These are phyloP conservation scores for Harpegnathos saltator DNA, from an alignment of 1,140 invertebrate species.

Conservation along the genomic window DNA sequence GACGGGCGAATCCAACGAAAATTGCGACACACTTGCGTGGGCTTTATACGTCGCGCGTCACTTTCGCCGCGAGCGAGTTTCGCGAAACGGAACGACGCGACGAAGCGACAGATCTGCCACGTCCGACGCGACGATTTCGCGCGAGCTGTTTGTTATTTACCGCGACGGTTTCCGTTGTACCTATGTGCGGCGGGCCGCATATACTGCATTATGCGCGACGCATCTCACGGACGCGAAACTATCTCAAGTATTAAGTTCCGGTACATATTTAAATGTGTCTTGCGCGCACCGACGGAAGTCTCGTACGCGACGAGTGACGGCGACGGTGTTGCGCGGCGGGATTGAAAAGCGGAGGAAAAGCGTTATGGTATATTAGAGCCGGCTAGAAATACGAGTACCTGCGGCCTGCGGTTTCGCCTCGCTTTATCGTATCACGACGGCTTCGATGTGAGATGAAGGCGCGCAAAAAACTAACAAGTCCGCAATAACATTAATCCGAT, in stretches of 20 bases:
- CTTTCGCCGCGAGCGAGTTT: not conserved
- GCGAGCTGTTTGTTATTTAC: conserved; percentile 17
- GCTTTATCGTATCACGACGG: not conserved
- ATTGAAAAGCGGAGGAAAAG: conserved; percentile 17
- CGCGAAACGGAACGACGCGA: not conserved
- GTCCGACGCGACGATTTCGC: conserved; percentile 15
- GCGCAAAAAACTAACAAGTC: not conserved
- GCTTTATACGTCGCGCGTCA: not conserved
- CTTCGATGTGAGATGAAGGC: not conserved
- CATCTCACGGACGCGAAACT: conserved; percentile 10
- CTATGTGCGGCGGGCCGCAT: not conserved
- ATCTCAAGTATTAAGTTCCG: conserved; percentile 19
- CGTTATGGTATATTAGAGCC: not conserved
- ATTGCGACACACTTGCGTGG: too few species aligned
- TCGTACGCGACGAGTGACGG: conserved; percentile 1
- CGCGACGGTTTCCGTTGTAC: conserved; percentile 16
- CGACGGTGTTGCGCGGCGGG: not conserved
- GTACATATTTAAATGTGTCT: conserved; percentile 45
- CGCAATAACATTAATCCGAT: not conserved
- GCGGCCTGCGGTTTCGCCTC: not conserved
- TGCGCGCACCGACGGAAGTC: conserved; percentile 1
- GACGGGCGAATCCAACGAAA: too few species aligned
- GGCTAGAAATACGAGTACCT: not conserved
- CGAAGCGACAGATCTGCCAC: not conserved
- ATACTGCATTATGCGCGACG: conserved; percentile 7